phyloP scores from a whole-genome alignment of 2,888 invertebrate genomes.

The Molorchus minor region DNA sequence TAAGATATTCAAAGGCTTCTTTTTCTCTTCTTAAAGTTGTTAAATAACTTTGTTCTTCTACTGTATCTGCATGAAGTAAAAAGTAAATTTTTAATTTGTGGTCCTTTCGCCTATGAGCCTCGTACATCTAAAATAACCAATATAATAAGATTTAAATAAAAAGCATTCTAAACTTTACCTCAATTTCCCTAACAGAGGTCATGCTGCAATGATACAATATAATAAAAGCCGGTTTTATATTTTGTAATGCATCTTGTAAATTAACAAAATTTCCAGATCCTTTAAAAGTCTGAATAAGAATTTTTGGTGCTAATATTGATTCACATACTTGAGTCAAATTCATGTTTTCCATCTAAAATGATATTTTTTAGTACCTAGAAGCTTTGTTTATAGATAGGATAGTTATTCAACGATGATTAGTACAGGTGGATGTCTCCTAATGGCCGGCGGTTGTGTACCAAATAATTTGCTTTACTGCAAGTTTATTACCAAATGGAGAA shows the following conservation, averaged over 20 bases:
- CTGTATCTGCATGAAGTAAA: conserved; percentile 88
- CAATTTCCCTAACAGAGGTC: conserved; percentile 87
- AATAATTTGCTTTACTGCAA: too few relatives aligned
- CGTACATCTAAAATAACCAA: conserved; percentile 69
- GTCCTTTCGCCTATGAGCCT: conserved; percentile 68
- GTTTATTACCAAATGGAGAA: too few relatives aligned
- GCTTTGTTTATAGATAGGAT: too few relatives aligned
- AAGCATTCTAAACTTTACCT: conserved; percentile 65
- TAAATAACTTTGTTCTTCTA: conserved; percentile 96
- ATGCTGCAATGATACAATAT: conserved; percentile 92
- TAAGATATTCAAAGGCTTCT: conserved; percentile 91
- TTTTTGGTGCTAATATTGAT: conserved; percentile 69
- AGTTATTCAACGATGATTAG: too few relatives aligned
- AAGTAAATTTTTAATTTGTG: conserved; percentile 81
- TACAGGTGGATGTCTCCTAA: too few relatives aligned
- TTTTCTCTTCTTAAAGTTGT: conserved; percentile 91
- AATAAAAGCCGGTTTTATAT: conserved; percentile 80
- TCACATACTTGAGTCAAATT: conserved; percentile 72
- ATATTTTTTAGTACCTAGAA: too few relatives aligned
- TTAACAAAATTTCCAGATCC: conserved; percentile 77
- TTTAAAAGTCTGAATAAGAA: conserved; percentile 82
- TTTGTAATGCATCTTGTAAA: conserved; percentile 74
- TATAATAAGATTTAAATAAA: conserved; percentile 4
- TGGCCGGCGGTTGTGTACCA: too few relatives aligned
- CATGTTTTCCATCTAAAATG: conserved; percentile 71